Evolutionary conservation across 2,888 invertebrate genomes (phyloP).

Genomic region (Laothoe populi): DNA sequence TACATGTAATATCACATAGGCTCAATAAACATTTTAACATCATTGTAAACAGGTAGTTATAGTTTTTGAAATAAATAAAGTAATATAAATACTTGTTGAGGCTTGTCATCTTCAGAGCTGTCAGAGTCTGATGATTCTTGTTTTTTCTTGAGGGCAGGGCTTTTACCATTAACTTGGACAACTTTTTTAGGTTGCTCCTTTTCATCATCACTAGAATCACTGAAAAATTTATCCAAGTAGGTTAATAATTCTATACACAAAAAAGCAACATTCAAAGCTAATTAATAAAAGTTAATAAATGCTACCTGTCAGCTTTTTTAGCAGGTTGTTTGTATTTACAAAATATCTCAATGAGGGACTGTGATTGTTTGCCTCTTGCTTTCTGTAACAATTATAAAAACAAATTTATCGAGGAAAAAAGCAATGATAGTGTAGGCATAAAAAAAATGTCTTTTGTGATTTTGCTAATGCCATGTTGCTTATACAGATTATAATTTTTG

Average conservation of each 20-base stretch:
- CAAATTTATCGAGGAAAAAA: conserved; percentile 27
- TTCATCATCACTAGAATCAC: conserved; percentile 63
- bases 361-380: conserved; percentile 85
- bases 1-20: conserved; percentile 51
- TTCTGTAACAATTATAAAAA: conserved; percentile 76
- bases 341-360: conserved; percentile 86
- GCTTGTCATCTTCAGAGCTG: conserved; percentile 70
- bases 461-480: not conserved
- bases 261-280: not conserved
- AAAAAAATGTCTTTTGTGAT: too few relatives aligned
- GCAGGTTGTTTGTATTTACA: conserved; percentile 79
- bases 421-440: not conserved
- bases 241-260: not conserved
- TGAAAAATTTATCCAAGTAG: conserved; percentile 44
- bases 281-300: not conserved
- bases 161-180: conserved; percentile 62
- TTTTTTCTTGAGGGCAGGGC: conserved; percentile 57
- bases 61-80: too few relatives aligned
- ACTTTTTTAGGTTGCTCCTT: conserved; percentile 56
- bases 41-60: conserved; percentile 42
- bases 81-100: conserved; percentile 48
- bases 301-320: conserved; percentile 39
- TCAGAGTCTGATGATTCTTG: conserved; percentile 71
- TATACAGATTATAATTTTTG: not conserved
- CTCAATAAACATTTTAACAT: conserved; percentile 56